Conservation (phyloP, 2,113 vertebrate species). For the Pteropus alecto region DNA sequence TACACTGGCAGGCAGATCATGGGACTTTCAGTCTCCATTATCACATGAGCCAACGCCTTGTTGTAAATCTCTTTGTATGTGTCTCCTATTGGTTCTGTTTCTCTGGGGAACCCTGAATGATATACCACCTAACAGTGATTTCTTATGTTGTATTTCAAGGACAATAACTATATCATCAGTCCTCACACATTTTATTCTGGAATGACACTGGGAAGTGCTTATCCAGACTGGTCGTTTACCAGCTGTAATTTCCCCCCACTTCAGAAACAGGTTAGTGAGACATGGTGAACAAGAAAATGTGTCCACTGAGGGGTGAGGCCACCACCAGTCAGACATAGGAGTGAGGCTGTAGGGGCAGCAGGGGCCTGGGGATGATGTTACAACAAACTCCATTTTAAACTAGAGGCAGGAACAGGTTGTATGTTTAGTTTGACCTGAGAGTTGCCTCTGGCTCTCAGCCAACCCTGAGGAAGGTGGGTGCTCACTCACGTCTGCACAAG, state of each 20-base stretch:
- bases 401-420: neutral
- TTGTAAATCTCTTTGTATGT: neutral
- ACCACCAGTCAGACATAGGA: rapidly evolving
- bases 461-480: neutral
- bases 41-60: neutral
- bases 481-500: too few relatives aligned
- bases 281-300: neutral
- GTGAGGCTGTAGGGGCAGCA: neutral
- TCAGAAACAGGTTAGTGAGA: neutral
- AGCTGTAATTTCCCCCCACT: neutral
- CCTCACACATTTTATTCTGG: neutral
- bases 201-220: neutral
- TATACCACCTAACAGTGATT: neutral
- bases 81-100: neutral
- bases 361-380: rapidly evolving
- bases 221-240: neutral
- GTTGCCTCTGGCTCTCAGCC: neutral
- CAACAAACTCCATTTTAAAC: neutral
- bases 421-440: neutral
- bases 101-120: neutral
- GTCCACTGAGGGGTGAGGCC: neutral
- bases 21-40: neutral
- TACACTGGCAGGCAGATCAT: neutral
- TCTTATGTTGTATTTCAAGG: slow-evolving; percentile 1
- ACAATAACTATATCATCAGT: neutral